Evolutionary conservation across 2,797 vertebrate species (phyloP), one percentile per base, ranked within the genome.

Genomic region (Anas acuta): DNA sequence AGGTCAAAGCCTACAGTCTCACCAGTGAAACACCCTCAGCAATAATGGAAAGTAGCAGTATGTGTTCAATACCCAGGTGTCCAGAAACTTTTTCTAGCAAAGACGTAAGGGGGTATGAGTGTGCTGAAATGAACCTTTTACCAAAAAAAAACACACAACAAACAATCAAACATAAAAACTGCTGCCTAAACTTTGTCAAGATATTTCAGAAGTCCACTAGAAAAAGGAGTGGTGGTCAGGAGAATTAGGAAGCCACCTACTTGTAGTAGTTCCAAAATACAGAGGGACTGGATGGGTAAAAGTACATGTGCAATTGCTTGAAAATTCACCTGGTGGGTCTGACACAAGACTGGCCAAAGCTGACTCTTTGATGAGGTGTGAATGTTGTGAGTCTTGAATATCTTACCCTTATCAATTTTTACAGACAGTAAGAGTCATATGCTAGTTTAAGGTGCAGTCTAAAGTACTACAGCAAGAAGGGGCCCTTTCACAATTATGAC

Each of bases 1-100:
- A 1, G 2, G 51, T 37, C 32, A 18, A 13, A 78, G 58, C 54
- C 30, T 53, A 1, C 2, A 8, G n/a, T 64, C 30, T 8, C 0
- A 2, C 39, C n/a, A 10, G 7, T 23, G 67, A 28, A 92, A 67
- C 53, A 39, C 41, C 28, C 41, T 56, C 75, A 73, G 8, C 6
- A 15, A 2, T 28, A 35, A 57, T n/a, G 67, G 74, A 57, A 69
- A 73, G 12, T 11, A 82, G 20, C 41, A 35, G 6, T n/a, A 18
- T 65, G 5, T 70, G 49, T 72, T 37, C 73, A 57, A 4, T 65
- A 39, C 22, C 32, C 53, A 62, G 22, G 54, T 66, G 33, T 32
- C 47, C 45, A 79, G 37, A 70, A 84, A 41, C 28, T 32, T 65
- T 22, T 49, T 18, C 35, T 84, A 35, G 61, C 11, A 28, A 39